These are phyloP conservation scores for Aurelia coerulea DNA, from an alignment of 30 jellyfish, hydroid and myxozoan genomes.

Conservation along the genomic window DNA sequence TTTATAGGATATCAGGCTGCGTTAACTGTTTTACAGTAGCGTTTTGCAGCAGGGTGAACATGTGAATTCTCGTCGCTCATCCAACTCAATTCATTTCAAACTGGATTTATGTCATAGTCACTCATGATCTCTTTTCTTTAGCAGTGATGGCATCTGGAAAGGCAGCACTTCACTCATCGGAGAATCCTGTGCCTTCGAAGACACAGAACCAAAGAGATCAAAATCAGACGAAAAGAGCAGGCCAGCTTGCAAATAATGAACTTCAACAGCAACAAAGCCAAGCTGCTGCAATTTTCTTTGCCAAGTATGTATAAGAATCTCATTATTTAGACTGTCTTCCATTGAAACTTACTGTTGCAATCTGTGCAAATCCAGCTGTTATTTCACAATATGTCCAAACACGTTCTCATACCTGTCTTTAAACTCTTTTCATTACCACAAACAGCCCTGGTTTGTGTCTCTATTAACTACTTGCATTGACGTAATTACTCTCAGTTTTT, in stretches of 20 bases:
- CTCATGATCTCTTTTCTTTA: slow-evolving; percentile 6
- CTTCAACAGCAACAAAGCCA: slow-evolving; percentile 68
- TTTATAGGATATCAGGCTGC: slow-evolving; percentile 5
- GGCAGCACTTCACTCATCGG: neutral
- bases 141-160: slow-evolving; percentile 54
- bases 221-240: neutral
- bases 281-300: slow-evolving; percentile 89
- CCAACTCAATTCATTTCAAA: neutral
- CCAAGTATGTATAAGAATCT: slow-evolving; percentile 67
- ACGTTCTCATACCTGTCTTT: too few relatives aligned
- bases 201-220: neutral
- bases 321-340: neutral
- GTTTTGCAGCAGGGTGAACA: slow-evolving; percentile 23
- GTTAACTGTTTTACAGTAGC: slow-evolving; percentile 18
- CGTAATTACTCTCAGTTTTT: too few relatives aligned
- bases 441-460: too few relatives aligned
- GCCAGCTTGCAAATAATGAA: slow-evolving; percentile 12
- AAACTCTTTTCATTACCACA: too few relatives aligned
- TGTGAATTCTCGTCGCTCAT: slow-evolving; percentile 3
- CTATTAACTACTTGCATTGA: too few relatives aligned
- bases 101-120: slow-evolving; percentile 6
- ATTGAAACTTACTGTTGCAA: too few relatives aligned
- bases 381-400: too few relatives aligned
- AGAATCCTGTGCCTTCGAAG: neutral
- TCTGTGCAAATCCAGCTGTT: too few relatives aligned